Evolutionary conservation across 2,888 invertebrate species (phyloP).

Genomic region (Hirtodrosophila cameraria): DNA sequence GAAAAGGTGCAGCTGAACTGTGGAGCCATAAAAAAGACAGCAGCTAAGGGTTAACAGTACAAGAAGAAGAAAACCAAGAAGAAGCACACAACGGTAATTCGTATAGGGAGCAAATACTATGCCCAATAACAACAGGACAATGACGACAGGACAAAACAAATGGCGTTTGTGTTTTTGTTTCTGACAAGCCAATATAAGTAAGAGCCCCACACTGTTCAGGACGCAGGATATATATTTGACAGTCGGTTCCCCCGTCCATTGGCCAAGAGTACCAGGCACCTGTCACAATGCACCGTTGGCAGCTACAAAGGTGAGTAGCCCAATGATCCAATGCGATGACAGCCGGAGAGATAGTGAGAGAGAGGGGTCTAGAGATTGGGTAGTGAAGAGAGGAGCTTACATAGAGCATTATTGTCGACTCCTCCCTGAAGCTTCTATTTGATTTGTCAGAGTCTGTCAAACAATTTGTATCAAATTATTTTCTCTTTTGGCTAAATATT

Average conservation of each 20-base stretch:
- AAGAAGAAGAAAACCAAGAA: conserved; percentile 13
- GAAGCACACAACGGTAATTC: conserved; percentile 47
- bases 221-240: conserved; percentile 52
- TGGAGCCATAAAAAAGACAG: conserved; percentile 1
- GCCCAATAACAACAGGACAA: conserved; percentile 55
- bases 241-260: not conserved
- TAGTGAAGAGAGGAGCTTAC: too few relatives aligned
- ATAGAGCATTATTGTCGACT: too few relatives aligned
- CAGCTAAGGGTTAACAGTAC: conserved; percentile 36
- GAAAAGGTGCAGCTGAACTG: not conserved
- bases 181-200: conserved; percentile 12
- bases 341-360: conserved; percentile 15
- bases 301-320: conserved; percentile 5
- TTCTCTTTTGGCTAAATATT: too few relatives aligned
- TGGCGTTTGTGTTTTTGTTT: conserved; percentile 36
- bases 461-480: too few relatives aligned
- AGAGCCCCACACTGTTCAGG: too few relatives aligned
- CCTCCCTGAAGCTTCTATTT: too few relatives aligned
- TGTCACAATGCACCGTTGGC: conserved; percentile 32
- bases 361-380: too few relatives aligned
- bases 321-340: conserved; percentile 22
- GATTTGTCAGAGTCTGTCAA: too few relatives aligned
- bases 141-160: conserved; percentile 48
- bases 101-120: conserved; percentile 47
- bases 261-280: too few relatives aligned